Conservation (phyloP, 2,113 vertebrate species). For the Pelvicachromis taeniatus region DNA sequence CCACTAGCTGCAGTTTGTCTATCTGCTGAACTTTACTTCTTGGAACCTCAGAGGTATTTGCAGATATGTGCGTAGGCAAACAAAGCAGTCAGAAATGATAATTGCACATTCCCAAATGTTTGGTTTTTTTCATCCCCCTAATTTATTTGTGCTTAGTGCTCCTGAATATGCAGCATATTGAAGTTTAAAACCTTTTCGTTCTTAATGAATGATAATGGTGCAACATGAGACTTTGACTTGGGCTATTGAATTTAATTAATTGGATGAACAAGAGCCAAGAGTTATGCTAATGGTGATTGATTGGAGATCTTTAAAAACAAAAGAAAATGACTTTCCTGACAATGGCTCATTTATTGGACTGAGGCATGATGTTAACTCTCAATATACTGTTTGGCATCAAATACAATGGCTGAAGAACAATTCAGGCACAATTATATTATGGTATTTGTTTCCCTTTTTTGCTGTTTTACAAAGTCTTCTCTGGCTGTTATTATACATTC, state of each 20-base stretch:
- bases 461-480: neutral
- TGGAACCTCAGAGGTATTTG: conserved; percentile 27
- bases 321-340: conserved; percentile 10
- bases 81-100: conserved; percentile 35
- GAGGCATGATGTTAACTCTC: neutral
- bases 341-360: conserved; percentile 8
- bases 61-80: conserved; percentile 17
- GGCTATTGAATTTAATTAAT: conserved; percentile 59
- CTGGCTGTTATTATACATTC: neutral
- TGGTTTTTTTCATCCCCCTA: conserved; percentile 35
- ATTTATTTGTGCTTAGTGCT: conserved; percentile 24
- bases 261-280: conserved; percentile 44
- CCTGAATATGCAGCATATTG: conserved; percentile 40
- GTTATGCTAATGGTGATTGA: conserved; percentile 61
- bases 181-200: conserved; percentile 45
- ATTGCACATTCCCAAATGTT: conserved; percentile 51
- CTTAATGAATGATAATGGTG: conserved; percentile 54
- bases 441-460: neutral
- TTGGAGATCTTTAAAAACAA: conserved; percentile 34
- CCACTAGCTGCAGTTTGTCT: conserved; percentile 9
- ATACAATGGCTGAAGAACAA: neutral
- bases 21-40: conserved; percentile 42
- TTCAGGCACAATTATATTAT: neutral
- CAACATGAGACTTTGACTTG: conserved; percentile 59
- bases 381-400: neutral